A percentile compares a stretch with the other conserved stretches of the same genome.
phyloP scores from a whole-genome alignment of 2,888 invertebrate species.

The Coleophora flavipennella region DNA sequence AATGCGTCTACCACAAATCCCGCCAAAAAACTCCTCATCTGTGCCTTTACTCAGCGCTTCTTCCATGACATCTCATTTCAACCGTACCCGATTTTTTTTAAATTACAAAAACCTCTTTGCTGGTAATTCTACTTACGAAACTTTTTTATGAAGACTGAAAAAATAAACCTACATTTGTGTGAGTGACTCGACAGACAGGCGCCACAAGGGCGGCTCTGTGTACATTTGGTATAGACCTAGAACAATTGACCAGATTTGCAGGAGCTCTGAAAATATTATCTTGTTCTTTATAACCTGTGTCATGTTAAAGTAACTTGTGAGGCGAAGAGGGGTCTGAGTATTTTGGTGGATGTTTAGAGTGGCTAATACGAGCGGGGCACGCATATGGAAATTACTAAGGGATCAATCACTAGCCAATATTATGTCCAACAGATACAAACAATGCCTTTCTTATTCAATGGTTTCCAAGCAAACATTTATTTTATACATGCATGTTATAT shows the following conservation, averaged over 20 bases:
- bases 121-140: too few species aligned
- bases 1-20: too few species aligned
- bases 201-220: constrained; percentile 60
- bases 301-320: constrained; percentile 11
- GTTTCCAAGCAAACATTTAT: constrained; percentile 21
- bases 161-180: constrained; percentile 63
- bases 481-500: too few species aligned
- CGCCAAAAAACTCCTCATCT: too few species aligned
- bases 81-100: too few species aligned
- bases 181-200: constrained; percentile 71
- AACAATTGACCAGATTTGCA: constrained; percentile 37
- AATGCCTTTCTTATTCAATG: constrained; percentile 49
- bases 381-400: constrained; percentile 69
- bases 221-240: constrained; percentile 56
- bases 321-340: constrained; percentile 23
- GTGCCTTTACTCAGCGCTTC: too few species aligned
- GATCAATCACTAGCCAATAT: constrained; percentile 67
- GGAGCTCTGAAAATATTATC: constrained; percentile 31
- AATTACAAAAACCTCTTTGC: too few species aligned
- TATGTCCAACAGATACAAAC: constrained; percentile 54
- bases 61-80: too few species aligned
- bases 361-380: constrained; percentile 66
- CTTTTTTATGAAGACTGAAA: constrained; percentile 23
- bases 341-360: constrained; percentile 51
- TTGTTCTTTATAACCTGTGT: constrained; percentile 1